Evolutionary conservation across 2,888 invertebrate species (phyloP).

Genomic region (Atrina japonica): DNA sequence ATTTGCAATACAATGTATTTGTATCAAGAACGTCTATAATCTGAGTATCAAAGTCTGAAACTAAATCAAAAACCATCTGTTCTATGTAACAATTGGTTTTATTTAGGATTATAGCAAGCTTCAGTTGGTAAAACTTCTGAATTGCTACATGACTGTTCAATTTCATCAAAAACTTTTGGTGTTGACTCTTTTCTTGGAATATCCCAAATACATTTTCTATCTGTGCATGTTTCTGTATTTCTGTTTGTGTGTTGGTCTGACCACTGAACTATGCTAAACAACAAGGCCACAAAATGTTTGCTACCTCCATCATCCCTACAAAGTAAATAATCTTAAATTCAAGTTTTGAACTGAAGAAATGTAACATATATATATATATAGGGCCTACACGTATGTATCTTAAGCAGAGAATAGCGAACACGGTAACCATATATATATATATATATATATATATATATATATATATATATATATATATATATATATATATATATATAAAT

Average conservation of each 20-base stretch:
- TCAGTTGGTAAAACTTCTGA: conserved; percentile 7
- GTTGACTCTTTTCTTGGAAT: conserved; percentile 15
- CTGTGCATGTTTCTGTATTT: conserved; percentile 25
- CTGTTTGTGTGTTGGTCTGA: conserved; percentile 15
- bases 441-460: too few relatives aligned
- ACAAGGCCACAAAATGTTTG: conserved; percentile 20
- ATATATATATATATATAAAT: too few relatives aligned
- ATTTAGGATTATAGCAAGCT: not conserved
- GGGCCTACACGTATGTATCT: too few relatives aligned
- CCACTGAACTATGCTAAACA: conserved; percentile 18
- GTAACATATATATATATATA: not conserved
- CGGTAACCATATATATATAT: too few relatives aligned
- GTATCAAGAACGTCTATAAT: conserved; percentile 15
- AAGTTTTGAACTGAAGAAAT: not conserved
- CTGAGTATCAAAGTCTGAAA: conserved; percentile 5
- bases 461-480: too few relatives aligned
- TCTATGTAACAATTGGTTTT: conserved; percentile 11
- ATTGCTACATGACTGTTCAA: not conserved
- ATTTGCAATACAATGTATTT: not conserved
- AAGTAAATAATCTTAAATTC: not conserved
- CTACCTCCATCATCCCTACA: conserved; percentile 14
- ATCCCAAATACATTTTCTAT: conserved; percentile 25
- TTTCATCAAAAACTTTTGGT: conserved; percentile 19
- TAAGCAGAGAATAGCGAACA: too few relatives aligned
- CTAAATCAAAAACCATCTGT: conserved; percentile 12